A percentile compares a stretch with the other conserved stretches of the same genome.
Evolutionary conservation across 2,888 invertebrate genomes (phyloP).

Genomic region (Ormyrus thymus): DNA sequence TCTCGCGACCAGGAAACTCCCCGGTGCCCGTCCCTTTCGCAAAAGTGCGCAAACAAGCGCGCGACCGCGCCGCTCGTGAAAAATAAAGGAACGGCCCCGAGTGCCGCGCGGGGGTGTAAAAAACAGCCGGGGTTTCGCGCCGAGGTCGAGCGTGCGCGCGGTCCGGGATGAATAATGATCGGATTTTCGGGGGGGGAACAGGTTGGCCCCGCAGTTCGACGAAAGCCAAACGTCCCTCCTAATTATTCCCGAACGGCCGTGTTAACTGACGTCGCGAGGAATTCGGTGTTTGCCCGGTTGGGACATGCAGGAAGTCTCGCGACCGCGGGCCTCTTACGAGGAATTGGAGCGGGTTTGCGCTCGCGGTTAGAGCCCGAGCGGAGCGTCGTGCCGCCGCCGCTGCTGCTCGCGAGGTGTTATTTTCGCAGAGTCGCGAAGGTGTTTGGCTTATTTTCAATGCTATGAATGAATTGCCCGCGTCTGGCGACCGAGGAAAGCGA

Average conservation of each 20-base stretch:
- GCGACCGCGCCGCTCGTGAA: too few relatives aligned
- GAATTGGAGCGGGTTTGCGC: slow-evolving; percentile 23
- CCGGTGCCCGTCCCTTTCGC: too few relatives aligned
- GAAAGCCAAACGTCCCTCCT: slow-evolving; percentile 11
- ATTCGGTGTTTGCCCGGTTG: not conserved
- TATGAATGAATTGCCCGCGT: too few relatives aligned
- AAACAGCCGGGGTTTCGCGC: slow-evolving; percentile 13
- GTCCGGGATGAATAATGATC: slow-evolving; percentile 48
- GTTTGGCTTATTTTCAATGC: too few relatives aligned
- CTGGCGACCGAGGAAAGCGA: too few relatives aligned
- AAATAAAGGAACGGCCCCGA: not conserved
- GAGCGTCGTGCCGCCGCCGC: too few relatives aligned
- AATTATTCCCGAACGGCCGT: slow-evolving; percentile 17
- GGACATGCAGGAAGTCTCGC: slow-evolving; percentile 19
- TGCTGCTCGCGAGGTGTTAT: too few relatives aligned
- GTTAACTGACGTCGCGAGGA: not conserved
- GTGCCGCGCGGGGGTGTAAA: slow-evolving; percentile 3
- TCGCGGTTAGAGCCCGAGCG: slow-evolving; percentile 1
- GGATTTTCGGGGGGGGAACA: slow-evolving; percentile 33
- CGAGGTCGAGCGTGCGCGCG: not conserved
- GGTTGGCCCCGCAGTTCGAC: slow-evolving; percentile 2
- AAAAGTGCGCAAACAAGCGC: too few relatives aligned
- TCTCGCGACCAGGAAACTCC: too few relatives aligned
- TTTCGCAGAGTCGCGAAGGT: too few relatives aligned
- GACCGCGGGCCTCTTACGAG: slow-evolving; percentile 13